Conservation (phyloP, 2,888 invertebrate species). For the Lymantria dispar region DNA sequence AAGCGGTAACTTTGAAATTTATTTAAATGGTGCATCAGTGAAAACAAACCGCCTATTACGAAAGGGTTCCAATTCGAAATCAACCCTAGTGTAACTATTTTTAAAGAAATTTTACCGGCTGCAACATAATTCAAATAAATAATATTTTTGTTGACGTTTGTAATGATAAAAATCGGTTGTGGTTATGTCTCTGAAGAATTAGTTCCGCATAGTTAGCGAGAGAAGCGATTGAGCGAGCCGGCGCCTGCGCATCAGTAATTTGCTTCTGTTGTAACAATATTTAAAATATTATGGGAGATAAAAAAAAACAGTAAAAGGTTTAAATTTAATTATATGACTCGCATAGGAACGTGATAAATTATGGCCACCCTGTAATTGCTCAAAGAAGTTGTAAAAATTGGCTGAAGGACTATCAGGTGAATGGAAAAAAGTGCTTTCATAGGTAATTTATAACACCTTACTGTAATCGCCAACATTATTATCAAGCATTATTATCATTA, state of each 20-base stretch:
- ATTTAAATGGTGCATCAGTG: conserved; percentile 8
- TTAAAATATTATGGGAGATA: background rate
- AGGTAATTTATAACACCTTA: no score
- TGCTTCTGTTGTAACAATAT: background rate
- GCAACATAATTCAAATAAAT: conserved; percentile 41
- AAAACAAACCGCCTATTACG: conserved; percentile 15
- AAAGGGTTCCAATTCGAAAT: conserved; percentile 22
- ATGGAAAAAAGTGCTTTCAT: no score
- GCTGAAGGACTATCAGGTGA: no score
- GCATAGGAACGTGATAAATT: no score
- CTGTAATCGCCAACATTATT: no score
- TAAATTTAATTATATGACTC: no score
- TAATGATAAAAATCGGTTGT: conserved; percentile 55
- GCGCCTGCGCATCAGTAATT: conserved; percentile 46
- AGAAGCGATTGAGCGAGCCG: conserved; percentile 52
- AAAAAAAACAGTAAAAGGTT: no score
- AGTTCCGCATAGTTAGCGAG: conserved; percentile 74
- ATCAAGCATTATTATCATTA: no score
- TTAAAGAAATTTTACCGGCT: conserved; percentile 15
- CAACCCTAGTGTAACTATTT: conserved; percentile 8
- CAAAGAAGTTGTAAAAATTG: no score
- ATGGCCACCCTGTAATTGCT: no score
- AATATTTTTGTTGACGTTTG: conserved; percentile 49
- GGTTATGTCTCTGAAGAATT: conserved; percentile 58
- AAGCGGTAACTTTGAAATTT: conserved; percentile 5